Percentiles rank a stretch among this genome's conserved stretches.
phyloP scores from a whole-genome alignment of 2,888 invertebrate genomes.

The Ceriagrion tenellum region DNA sequence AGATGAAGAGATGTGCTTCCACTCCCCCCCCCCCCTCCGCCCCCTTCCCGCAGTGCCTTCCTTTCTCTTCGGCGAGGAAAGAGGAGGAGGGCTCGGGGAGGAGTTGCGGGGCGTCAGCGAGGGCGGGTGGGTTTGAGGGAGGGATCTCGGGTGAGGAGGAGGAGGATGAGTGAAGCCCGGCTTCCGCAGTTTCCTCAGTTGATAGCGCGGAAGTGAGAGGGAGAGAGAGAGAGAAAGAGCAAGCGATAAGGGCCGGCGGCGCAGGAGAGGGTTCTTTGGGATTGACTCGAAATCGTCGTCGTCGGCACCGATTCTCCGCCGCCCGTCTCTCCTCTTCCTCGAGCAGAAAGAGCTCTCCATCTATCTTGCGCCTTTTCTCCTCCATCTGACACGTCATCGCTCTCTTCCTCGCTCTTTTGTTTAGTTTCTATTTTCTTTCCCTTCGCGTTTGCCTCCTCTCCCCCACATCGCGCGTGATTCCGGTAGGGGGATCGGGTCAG shows the following conservation, averaged over 20 bases:
- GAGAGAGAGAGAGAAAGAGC: neutral
- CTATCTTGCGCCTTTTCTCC: conserved; percentile 10
- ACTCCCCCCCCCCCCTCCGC: neutral
- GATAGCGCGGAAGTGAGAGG: neutral
- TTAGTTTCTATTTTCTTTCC: neutral
- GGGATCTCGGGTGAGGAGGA: neutral
- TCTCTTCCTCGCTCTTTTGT: neutral
- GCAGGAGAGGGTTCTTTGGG: neutral
- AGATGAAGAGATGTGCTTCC: conserved; percentile 51
- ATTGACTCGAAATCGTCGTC: conserved; percentile 3
- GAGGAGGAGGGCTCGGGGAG: neutral
- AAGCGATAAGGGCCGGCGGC: neutral
- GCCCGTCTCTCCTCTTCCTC: neutral
- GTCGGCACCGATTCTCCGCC: neutral
- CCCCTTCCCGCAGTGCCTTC: neutral
- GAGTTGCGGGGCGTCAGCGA: no score
- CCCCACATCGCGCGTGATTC: no score
- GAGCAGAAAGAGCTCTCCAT: neutral
- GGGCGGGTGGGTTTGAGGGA: no score
- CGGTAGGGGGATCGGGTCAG: no score
- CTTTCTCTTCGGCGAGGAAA: neutral
- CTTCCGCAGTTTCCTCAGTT: conserved; percentile 9
- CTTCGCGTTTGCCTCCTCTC: neutral
- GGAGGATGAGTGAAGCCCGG: conserved; percentile 8
- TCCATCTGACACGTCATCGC: conserved; percentile 10